These are phyloP conservation scores for Caenorhabditis auriculariae DNA, from an alignment of 2,888 invertebrate genomes.

Conservation along the genomic window DNA sequence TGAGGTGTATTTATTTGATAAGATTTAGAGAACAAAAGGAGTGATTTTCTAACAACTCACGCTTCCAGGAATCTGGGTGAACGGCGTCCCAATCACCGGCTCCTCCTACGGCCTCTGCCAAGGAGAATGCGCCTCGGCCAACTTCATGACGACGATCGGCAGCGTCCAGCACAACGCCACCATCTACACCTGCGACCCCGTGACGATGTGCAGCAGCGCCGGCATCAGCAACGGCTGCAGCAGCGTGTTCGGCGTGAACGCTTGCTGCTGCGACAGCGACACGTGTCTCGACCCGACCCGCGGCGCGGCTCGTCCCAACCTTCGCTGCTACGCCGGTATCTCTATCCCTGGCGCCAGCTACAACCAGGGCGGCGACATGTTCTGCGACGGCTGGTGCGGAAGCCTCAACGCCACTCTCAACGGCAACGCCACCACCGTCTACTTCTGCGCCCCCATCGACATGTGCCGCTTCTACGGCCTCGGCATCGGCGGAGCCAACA, in stretches of 20 bases:
- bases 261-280: conserved; percentile 21
- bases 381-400: conserved; percentile 42
- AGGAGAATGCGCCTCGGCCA: conserved; percentile 20
- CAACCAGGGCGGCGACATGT: conserved; percentile 39
- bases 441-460: conserved; percentile 37
- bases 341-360: conserved; percentile 31
- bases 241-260: conserved; percentile 5
- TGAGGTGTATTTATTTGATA: not conserved
- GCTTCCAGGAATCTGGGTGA: conserved; percentile 22
- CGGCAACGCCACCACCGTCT: conserved; percentile 35
- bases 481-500: conserved; percentile 36
- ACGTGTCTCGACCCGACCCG: conserved; percentile 24
- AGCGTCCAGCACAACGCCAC: conserved; percentile 16
- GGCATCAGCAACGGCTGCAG: conserved; percentile 13
- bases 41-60: not conserved
- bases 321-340: conserved; percentile 32
- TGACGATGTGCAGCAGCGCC: conserved; percentile 10
- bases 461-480: conserved; percentile 35
- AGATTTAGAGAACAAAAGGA: not conserved
- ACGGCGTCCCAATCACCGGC: conserved; percentile 31
- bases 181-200: conserved; percentile 23
- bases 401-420: conserved; percentile 28
- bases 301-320: conserved; percentile 11
- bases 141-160: conserved; percentile 4
- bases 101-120: conserved; percentile 9